Base-by-base conservation (phyloP, 2,888 invertebrate species). In the Julus scanicus region DNA sequence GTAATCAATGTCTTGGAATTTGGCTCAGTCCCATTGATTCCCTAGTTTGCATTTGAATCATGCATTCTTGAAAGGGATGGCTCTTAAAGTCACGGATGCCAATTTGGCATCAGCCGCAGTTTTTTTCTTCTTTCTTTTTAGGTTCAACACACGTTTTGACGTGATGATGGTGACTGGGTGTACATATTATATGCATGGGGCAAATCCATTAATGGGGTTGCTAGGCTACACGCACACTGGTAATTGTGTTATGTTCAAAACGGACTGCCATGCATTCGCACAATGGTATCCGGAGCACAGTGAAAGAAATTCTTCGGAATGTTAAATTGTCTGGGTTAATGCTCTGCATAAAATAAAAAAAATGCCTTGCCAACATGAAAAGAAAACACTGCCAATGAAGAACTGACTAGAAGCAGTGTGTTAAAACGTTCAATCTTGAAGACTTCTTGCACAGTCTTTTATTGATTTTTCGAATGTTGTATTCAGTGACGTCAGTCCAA, bases 161-260 rank as follows among this genome's bases (percentile, higher is more conserved):
- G 71, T 29, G 71, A 71, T 20, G 71, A 71, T 71, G 71, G 71
- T 29, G 29, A 71, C 71, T 71, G 71, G 71, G 71, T 71, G 71
- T 71, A 29, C 71, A 71, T 71, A 71, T 71, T 71, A 71, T 20
- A 71, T 71, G 71, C 71, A 71, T 9, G 71, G 71, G 71, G 71
- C 71, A 71, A 71, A 71, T 71, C 71, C 71, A 71, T 71, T 71
- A 71, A 71, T 71, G 71, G 71, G 71, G 71, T 71, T 71, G 71
- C 71, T 71, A 71, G 71, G 71, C 71, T 17, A 71, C 71, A 71
- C 57, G 11, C 9, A 71, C 29, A 71, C 71, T 71, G 9, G 71
- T 71, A 71, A 71, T 71, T 71, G 71, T 71, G 71, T 71, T 71
- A 71, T 71, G 71, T 71, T 71, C 71, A 29, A 71, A 71, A 71